Evolutionary conservation across 2,888 invertebrate species (phyloP).

Genomic region (Xiphydria camelus): DNA sequence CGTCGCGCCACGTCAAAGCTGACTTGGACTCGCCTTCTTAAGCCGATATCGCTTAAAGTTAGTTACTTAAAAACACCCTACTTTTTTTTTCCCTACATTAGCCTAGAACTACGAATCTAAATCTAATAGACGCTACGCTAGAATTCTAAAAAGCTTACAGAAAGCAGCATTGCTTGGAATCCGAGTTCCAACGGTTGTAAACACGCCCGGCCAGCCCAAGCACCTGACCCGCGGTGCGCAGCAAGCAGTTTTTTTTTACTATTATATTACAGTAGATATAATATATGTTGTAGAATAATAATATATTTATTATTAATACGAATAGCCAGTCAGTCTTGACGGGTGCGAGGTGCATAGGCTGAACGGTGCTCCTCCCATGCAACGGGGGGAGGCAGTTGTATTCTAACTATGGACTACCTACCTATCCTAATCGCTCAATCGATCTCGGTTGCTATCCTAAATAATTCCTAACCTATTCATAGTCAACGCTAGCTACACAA

Average conservation of each 20-base stretch:
- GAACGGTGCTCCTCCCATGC: slow-evolving; percentile 41
- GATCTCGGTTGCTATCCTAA: neutral
- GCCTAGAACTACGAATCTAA: slow-evolving; percentile 6
- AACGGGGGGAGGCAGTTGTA: slow-evolving; percentile 41
- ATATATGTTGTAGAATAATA: slow-evolving; percentile 38
- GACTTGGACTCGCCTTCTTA: slow-evolving; percentile 39
- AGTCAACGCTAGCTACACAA: neutral
- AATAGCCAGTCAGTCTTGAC: slow-evolving; percentile 55
- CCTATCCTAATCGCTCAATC: slow-evolving; percentile 10
- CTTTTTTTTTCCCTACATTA: slow-evolving; percentile 29
- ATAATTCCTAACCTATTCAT: neutral
- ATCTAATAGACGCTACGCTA: slow-evolving; percentile 7
- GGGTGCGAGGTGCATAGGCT: slow-evolving; percentile 52
- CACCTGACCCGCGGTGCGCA: slow-evolving; percentile 53
- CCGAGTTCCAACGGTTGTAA: slow-evolving; percentile 13
- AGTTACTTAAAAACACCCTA: slow-evolving; percentile 53
- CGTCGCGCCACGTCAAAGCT: slow-evolving; percentile 34
- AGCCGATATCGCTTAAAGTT: slow-evolving; percentile 45
- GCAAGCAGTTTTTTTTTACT: too few species aligned
- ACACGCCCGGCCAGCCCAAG: slow-evolving; percentile 49
- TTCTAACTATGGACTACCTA: slow-evolving; percentile 44
- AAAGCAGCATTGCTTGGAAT: slow-evolving; percentile 10
- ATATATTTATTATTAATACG: slow-evolving; percentile 45
- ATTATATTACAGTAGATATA: slow-evolving; percentile 45
- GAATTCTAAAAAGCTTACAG: slow-evolving; percentile 6